Percentiles rank a stretch among this genome's conserved stretches.
Evolutionary conservation across 2,113 vertebrate genomes (phyloP).

Genomic region (Phoenicopterus ruber): DNA sequence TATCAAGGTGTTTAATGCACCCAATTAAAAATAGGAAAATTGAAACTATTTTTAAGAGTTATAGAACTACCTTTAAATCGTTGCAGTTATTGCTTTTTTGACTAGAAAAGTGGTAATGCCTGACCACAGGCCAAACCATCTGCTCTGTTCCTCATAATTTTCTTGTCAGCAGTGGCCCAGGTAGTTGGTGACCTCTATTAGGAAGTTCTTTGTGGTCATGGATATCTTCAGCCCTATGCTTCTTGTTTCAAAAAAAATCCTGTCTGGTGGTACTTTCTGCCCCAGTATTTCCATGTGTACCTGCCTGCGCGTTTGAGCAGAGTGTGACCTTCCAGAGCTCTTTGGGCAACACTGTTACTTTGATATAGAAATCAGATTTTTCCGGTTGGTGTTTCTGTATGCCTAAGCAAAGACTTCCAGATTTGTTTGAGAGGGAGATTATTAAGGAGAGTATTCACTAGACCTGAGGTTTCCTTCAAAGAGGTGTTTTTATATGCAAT

Average conservation of each 20-base stretch:
- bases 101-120: background rate
- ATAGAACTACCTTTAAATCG: background rate
- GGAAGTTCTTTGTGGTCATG: background rate
- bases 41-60: background rate
- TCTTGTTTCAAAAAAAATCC: background rate
- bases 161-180: background rate
- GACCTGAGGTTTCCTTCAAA: background rate
- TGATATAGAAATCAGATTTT: background rate
- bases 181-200: background rate
- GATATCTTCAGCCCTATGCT: background rate
- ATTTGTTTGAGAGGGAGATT: background rate
- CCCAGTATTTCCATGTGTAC: background rate
- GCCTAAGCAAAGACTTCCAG: background rate
- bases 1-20: background rate
- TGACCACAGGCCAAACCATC: background rate
- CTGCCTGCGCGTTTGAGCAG: background rate
- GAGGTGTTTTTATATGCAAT: background rate
- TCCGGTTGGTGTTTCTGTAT: background rate
- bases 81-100: background rate
- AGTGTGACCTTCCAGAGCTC: background rate
- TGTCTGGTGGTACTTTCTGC: background rate
- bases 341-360: background rate
- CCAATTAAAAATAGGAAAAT: background rate
- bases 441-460: background rate
- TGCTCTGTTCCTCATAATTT: background rate